Evolutionary conservation across 1,140 invertebrate species (phyloP).

Genomic region (Lethrus apterus): DNA sequence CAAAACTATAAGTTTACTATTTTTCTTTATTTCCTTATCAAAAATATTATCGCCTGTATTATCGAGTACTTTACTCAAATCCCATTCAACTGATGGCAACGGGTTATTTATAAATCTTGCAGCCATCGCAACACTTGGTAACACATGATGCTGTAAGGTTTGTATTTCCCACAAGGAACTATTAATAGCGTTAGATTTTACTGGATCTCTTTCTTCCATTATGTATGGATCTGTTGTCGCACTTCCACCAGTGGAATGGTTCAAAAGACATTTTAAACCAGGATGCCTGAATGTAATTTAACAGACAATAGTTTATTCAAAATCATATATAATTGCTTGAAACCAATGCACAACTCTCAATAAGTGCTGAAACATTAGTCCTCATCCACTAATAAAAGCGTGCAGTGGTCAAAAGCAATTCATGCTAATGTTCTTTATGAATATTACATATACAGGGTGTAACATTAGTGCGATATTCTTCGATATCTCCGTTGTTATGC

Average conservation of each 20-base stretch:
- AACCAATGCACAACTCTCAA: neutral
- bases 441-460: too few relatives aligned
- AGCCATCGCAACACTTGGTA: slow-evolving; percentile 60
- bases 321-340: neutral
- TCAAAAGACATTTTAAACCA: slow-evolving; percentile 69
- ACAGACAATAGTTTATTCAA: slow-evolving; percentile 11
- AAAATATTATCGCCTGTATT: slow-evolving; percentile 47
- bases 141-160: slow-evolving; percentile 64
- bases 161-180: slow-evolving; percentile 91
- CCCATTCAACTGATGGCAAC: slow-evolving; percentile 59
- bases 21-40: slow-evolving; percentile 54
- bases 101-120: slow-evolving; percentile 61
- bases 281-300: too few relatives aligned
- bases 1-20: slow-evolving; percentile 52
- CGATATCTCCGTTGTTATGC: too few relatives aligned
- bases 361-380: too few relatives aligned
- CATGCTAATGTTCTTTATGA: too few relatives aligned
- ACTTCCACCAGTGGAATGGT: slow-evolving; percentile 47
- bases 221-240: slow-evolving; percentile 71
- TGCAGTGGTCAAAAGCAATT: too few relatives aligned
- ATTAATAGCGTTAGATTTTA: slow-evolving; percentile 68
- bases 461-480: too few relatives aligned
- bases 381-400: too few relatives aligned
- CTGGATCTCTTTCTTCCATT: slow-evolving; percentile 70
- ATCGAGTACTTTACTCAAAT: slow-evolving; percentile 46